Evolutionary conservation across 2,888 invertebrate genomes (phyloP).

Genomic region (Heteromurus nitidus): DNA sequence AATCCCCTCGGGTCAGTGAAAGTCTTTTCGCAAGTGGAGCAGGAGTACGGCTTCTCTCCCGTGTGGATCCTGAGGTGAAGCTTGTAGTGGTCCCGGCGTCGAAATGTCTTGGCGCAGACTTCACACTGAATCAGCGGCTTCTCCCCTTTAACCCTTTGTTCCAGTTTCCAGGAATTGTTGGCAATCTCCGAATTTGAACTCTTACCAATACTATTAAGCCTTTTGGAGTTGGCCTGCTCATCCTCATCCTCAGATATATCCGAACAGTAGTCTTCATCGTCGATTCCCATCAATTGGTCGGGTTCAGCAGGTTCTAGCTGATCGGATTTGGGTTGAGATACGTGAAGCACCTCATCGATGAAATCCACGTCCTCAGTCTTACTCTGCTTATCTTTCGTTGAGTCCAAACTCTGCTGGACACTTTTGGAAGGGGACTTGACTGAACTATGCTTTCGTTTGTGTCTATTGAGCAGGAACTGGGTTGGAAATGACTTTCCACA

Average conservation of each 20-base stretch:
- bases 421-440: too few species aligned
- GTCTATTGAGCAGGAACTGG: too few species aligned
- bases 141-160: slow-evolving; percentile 7
- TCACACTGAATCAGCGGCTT: slow-evolving; percentile 27
- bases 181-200: neutral
- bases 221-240: neutral
- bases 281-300: neutral
- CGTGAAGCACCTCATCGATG: too few species aligned
- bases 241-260: slow-evolving; percentile 3
- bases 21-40: slow-evolving; percentile 36
- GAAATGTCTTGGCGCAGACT: slow-evolving; percentile 33
- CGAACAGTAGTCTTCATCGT: neutral
- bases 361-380: too few species aligned
- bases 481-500: too few species aligned
- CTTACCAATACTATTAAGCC: neutral
- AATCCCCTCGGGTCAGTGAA: slow-evolving; percentile 57
- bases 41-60: slow-evolving; percentile 48
- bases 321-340: too few species aligned
- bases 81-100: slow-evolving; percentile 32
- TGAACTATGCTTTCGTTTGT: too few species aligned
- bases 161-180: neutral
- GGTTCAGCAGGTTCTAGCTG: too few species aligned
- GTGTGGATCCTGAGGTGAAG: slow-evolving; percentile 43
- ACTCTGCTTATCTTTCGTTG: too few species aligned
- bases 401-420: too few species aligned